phyloP scores from a whole-genome alignment of 2,888 invertebrate species.

The Gonocerus acuteangulatus region DNA sequence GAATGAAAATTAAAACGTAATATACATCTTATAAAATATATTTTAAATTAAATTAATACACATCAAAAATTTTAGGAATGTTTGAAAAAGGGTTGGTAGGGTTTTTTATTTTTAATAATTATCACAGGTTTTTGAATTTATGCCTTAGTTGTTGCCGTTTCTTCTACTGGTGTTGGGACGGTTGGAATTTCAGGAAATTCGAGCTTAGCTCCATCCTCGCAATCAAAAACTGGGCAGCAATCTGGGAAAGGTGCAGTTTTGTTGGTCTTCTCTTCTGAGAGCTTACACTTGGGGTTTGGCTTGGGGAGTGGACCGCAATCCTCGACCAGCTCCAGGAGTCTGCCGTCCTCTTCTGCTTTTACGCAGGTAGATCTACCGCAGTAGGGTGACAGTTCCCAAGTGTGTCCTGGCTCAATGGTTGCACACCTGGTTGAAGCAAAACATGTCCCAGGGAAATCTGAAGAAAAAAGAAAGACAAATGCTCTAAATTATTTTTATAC shows the following conservation, averaged over 20 bases:
- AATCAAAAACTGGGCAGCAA: slow-evolving; percentile 78
- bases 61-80: slow-evolving; percentile 9
- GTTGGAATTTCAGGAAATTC: slow-evolving; percentile 76
- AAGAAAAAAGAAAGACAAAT: too few relatives aligned
- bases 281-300: slow-evolving; percentile 70
- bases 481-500: too few relatives aligned
- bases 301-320: slow-evolving; percentile 84
- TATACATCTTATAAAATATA: slow-evolving; percentile 6
- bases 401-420: slow-evolving; percentile 74
- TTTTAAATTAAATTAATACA: slow-evolving; percentile 9
- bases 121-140: background rate
- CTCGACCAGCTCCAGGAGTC: slow-evolving; percentile 49
- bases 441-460: slow-evolving; percentile 84
- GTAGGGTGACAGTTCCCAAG: slow-evolving; percentile 82
- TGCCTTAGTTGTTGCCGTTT: slow-evolving; percentile 35
- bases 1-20: slow-evolving; percentile 2
- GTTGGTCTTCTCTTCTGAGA: slow-evolving; percentile 73
- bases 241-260: slow-evolving; percentile 80
- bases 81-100: background rate
- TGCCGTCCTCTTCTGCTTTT: slow-evolving; percentile 64
- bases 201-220: slow-evolving; percentile 74
- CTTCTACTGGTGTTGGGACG: slow-evolving; percentile 43
- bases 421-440: slow-evolving; percentile 85
- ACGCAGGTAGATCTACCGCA: slow-evolving; percentile 87
- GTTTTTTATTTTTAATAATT: background rate